These are phyloP conservation scores for Cynocephalus volans DNA, from an alignment of 2,113 vertebrate genomes.

Conservation along the genomic window DNA sequence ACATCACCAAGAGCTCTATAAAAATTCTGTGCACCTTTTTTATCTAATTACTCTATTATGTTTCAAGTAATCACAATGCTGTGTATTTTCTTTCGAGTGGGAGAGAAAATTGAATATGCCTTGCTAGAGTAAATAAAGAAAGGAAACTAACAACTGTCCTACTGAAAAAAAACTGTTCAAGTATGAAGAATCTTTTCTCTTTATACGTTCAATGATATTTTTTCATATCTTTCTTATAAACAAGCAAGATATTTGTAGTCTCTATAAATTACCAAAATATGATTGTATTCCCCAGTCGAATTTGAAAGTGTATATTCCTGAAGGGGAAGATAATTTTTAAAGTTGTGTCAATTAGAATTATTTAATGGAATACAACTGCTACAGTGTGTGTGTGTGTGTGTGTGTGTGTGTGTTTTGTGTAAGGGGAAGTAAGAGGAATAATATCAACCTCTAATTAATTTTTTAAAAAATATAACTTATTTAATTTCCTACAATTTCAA, in stretches of 20 bases:
- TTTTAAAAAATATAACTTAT: constrained; percentile 5
- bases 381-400: neutral
- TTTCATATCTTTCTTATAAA: constrained; percentile 49
- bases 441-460: neutral
- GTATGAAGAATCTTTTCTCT: constrained; percentile 6
- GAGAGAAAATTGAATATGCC: constrained; percentile 71
- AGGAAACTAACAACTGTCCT: constrained; percentile 39
- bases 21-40: constrained; percentile 73
- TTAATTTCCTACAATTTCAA: constrained; percentile 1
- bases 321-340: constrained; percentile 26
- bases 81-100: constrained; percentile 79
- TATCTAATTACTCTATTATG: constrained; percentile 69
- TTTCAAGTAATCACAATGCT: constrained; percentile 71
- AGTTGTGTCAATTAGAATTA: constrained; percentile 41
- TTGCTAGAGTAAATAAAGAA: constrained; percentile 71
- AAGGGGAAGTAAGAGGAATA: neutral
- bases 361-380: constrained; percentile 1
- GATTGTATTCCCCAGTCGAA: constrained; percentile 17
- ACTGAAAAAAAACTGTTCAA: neutral
- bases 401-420: neutral
- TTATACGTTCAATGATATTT: constrained; percentile 13
- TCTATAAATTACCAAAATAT: constrained; percentile 56
- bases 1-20: constrained; percentile 58
- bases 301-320: constrained; percentile 13
- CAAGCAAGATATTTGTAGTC: constrained; percentile 13